phyloP scores from a whole-genome alignment of 2,888 invertebrate species.

The Eupithecia centaureata region DNA sequence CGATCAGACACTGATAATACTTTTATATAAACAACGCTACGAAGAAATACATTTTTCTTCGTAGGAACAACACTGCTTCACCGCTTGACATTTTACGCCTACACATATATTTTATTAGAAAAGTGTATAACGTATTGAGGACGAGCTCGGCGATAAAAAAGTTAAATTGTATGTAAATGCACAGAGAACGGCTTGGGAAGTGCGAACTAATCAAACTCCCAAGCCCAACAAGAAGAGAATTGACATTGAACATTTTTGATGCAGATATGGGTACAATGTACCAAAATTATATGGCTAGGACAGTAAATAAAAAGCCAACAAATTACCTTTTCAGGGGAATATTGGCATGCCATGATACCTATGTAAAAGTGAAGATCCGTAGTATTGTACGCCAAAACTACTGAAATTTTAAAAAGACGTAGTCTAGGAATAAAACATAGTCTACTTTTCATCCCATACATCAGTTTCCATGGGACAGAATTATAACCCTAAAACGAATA shows the following conservation, averaged over 20 bases:
- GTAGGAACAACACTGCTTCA: background rate
- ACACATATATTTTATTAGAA: background rate
- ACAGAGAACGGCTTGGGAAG: slow-evolving; percentile 58
- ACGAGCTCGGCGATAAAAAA: slow-evolving; percentile 48
- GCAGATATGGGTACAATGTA: slow-evolving; percentile 12
- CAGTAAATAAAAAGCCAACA: background rate
- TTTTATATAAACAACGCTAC: background rate
- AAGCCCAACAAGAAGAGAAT: slow-evolving; percentile 38
- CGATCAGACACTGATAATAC: no score
- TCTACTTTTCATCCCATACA: no score
- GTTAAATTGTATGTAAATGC: slow-evolving; percentile 76
- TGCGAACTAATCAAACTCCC: slow-evolving; percentile 49
- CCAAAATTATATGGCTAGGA: background rate
- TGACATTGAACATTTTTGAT: slow-evolving; percentile 49
- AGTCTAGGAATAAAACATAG: no score
- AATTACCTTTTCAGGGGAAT: background rate
- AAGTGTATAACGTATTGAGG: slow-evolving; percentile 17
- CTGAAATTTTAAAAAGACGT: no score
- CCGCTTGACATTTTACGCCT: background rate
- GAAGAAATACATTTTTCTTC: no score
- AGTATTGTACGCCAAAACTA: no score
- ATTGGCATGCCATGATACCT: background rate
- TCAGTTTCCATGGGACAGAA: no score
- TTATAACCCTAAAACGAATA: no score
- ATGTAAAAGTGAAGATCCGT: background rate